Conservation (phyloP, 2,113 vertebrate genomes). For the Propithecus coquereli region DNA sequence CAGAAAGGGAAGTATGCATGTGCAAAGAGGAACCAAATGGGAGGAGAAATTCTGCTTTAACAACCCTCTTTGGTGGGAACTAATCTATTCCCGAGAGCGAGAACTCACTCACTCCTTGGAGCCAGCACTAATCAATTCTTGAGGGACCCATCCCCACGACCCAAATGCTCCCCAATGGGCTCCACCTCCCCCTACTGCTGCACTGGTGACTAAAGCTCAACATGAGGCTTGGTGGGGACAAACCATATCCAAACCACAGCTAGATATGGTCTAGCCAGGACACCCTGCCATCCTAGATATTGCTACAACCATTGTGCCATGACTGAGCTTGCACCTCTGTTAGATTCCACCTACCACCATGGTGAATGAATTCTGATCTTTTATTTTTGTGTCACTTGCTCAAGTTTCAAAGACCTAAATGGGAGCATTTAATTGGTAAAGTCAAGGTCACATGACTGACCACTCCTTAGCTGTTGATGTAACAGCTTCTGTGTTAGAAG, state of each 20-base stretch:
- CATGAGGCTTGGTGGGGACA: background rate
- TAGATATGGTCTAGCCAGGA: background rate
- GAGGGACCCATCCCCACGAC: background rate
- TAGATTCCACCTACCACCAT: too few species aligned
- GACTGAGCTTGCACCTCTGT: background rate
- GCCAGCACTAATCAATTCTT: background rate
- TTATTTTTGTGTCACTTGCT: background rate
- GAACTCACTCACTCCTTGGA: background rate
- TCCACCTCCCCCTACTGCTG: background rate
- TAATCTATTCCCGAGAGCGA: background rate
- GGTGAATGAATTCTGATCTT: background rate
- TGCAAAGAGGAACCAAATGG: background rate
- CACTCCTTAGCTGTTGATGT: background rate
- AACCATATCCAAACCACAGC: background rate
- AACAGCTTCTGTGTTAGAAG: background rate
- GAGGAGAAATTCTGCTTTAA: background rate
- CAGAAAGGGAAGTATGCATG: background rate
- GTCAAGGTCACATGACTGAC: background rate
- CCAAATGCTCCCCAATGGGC: background rate
- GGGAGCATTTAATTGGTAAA: background rate
- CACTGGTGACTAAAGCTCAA: background rate
- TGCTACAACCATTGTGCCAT: too few species aligned
- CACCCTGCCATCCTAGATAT: fast-evolving
- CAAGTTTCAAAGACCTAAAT: background rate
- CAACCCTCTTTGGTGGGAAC: background rate